Percentiles rank a stretch among this genome's conserved stretches.
Conservation (phyloP, 2,888 invertebrate species). For the Yponomeuta malinellus region DNA sequence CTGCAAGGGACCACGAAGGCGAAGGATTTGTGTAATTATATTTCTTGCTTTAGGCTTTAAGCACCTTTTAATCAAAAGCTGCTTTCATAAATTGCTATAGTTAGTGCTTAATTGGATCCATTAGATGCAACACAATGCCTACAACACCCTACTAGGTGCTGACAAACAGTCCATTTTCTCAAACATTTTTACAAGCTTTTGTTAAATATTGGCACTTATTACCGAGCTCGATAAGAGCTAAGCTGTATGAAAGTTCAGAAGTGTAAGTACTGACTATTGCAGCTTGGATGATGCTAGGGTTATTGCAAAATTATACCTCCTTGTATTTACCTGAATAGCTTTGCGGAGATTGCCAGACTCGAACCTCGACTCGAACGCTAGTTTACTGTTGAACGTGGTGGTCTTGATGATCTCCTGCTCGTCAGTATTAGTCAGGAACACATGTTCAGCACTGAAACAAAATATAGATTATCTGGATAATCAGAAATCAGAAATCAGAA, state of each 20-base stretch:
- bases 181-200: too few species aligned
- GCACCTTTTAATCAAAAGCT: background rate
- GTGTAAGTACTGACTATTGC: too few species aligned
- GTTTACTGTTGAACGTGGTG: constrained; percentile 50
- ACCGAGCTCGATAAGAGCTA: too few species aligned
- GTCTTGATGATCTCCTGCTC: constrained; percentile 64
- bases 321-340: constrained; percentile 79
- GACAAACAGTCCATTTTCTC: too few species aligned
- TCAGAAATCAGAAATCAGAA: too few species aligned
- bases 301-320: too few species aligned
- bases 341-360: constrained; percentile 90
- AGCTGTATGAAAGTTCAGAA: too few species aligned
- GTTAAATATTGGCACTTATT: too few species aligned
- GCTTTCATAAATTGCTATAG: background rate
- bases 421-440: constrained; percentile 65
- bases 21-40: too few species aligned
- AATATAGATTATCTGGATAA: constrained; percentile 10
- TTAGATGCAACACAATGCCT: background rate
- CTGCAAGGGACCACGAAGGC: too few species aligned
- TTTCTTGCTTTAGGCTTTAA: too few species aligned
- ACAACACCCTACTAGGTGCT: background rate
- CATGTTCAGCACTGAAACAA: constrained; percentile 48
- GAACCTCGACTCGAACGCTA: constrained; percentile 89
- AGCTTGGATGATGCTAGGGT: too few species aligned
- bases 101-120: background rate